Conservation (phyloP, 2,113 vertebrate species). For the Argyrosomus japonicus region DNA sequence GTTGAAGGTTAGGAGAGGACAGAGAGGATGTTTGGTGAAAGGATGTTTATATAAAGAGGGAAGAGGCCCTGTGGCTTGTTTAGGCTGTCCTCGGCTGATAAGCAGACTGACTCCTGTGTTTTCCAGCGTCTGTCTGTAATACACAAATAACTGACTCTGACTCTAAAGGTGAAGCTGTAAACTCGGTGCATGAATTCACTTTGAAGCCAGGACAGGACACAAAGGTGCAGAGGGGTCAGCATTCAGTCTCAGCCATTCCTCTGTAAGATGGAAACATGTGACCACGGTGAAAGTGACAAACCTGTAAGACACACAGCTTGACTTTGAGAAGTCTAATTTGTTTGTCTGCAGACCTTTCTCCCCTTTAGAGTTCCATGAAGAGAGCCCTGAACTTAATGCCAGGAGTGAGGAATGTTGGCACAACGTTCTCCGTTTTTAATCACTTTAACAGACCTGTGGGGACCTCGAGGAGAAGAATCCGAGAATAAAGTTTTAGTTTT, state of each 20-base stretch:
- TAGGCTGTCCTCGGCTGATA: conserved; percentile 20
- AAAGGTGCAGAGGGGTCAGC: neutral
- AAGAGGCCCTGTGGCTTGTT: conserved; percentile 26
- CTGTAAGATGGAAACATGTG: neutral
- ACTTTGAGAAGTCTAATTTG: neutral
- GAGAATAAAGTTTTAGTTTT: neutral
- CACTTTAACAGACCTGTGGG: conserved; percentile 5
- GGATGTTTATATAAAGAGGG: conserved; percentile 39
- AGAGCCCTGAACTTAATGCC: neutral
- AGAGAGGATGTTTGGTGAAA: conserved; percentile 18
- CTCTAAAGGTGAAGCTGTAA: neutral
- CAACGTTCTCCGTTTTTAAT: neutral
- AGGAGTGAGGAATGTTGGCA: neutral
- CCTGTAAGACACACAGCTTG: neutral
- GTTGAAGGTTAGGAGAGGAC: neutral
- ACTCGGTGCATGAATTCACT: neutral
- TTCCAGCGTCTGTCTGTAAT: neutral
- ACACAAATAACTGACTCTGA: neutral
- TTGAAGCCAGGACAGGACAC: neutral
- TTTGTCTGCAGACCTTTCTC: neutral
- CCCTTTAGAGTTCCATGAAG: neutral
- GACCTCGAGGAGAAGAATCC: neutral
- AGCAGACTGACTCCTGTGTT: neutral
- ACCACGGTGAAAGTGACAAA: neutral
- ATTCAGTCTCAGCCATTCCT: neutral